A percentile compares a stretch with the other conserved stretches of the same genome.
These are phyloP conservation scores for Stichopus horrens DNA, from an alignment of 53 echinoderm and acorn worm genomes.

Conservation along the genomic window DNA sequence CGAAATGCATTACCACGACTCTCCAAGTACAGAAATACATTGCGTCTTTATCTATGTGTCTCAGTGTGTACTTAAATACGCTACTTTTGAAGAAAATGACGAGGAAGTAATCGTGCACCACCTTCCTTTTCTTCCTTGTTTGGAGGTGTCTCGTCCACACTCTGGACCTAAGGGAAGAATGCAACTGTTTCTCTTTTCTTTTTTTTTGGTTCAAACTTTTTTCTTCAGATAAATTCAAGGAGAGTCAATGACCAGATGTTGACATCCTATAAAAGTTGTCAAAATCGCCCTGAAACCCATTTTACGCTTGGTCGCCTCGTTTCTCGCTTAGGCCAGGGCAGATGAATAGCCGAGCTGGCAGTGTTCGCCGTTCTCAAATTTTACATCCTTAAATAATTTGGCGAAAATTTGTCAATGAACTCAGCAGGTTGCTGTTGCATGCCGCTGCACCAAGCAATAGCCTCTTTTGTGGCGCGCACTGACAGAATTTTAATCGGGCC, in stretches of 20 bases:
- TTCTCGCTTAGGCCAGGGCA: conserved; percentile 17
- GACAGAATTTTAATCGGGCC: conserved; percentile 42
- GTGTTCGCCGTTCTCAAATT: background rate
- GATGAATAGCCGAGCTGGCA: background rate
- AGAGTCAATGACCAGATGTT: conserved; percentile 40
- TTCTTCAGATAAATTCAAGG: too few species aligned
- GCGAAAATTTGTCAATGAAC: conserved; percentile 34
- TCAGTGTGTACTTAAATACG: too few species aligned
- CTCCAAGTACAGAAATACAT: too few species aligned
- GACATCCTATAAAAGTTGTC: conserved; percentile 34
- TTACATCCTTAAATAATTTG: conserved; percentile 17
- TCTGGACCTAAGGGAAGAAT: background rate
- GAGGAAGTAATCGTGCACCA: too few species aligned
- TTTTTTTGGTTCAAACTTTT: too few species aligned
- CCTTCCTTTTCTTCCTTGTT: too few species aligned
- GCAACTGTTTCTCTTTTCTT: background rate
- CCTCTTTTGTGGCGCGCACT: conserved; percentile 25
- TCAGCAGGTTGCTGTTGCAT: conserved; percentile 29
- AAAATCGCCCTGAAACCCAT: conserved; percentile 40
- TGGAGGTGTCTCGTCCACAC: background rate
- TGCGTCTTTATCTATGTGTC: too few species aligned
- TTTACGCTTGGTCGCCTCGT: conserved; percentile 38
- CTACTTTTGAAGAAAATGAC: too few species aligned
- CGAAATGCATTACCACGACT: too few species aligned
- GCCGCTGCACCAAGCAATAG: conserved; percentile 25